These are phyloP conservation scores for Garra rufa DNA, from an alignment of 2,113 vertebrate genomes.

Conservation along the genomic window DNA sequence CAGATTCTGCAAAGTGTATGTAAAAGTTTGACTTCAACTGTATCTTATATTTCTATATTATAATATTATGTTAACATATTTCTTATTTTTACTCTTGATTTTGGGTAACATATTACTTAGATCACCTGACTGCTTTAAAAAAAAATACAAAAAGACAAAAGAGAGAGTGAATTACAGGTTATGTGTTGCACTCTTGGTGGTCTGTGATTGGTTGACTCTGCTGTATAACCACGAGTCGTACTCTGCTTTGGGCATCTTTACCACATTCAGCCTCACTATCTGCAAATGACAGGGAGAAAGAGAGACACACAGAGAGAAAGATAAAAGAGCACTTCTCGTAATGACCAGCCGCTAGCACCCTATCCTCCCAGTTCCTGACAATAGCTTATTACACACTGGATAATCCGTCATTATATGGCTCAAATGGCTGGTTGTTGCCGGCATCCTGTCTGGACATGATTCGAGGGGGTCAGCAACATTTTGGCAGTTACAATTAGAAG, in stretches of 20 bases:
- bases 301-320: slow-evolving; percentile 35
- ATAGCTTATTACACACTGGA: slow-evolving; percentile 34
- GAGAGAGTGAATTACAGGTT: background rate
- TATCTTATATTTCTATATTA: background rate
- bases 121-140: background rate
- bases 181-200: background rate
- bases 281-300: slow-evolving; percentile 62
- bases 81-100: background rate
- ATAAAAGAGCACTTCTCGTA: background rate
- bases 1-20: too few species aligned
- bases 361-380: slow-evolving; percentile 34
- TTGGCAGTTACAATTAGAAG: slow-evolving; percentile 17
- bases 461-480: slow-evolving; percentile 5
- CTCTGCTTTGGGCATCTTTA: slow-evolving; percentile 75
- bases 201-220: slow-evolving; percentile 53
- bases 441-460: slow-evolving; percentile 5
- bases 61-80: background rate
- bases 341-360: background rate
- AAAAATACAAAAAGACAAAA: background rate
- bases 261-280: slow-evolving; percentile 76
- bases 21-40: too few species aligned
- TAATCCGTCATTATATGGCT: slow-evolving; percentile 5
- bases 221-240: slow-evolving; percentile 73
- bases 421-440: background rate
- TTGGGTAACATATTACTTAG: background rate